Conservation (phyloP, 1,140 invertebrate species). For the Bombus pyrosoma region DNA sequence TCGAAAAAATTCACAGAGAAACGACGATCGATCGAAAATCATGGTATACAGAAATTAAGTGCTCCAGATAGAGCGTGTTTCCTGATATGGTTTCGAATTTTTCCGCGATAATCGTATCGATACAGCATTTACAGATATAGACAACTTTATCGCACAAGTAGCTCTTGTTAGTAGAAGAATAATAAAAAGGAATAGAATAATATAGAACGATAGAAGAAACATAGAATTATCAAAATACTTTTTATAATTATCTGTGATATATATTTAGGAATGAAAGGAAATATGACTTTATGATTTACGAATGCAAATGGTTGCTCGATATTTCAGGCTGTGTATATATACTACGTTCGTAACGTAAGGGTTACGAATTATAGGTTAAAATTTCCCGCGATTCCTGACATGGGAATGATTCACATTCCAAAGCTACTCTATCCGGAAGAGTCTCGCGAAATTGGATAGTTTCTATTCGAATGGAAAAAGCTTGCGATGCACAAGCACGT, state of each 20-base stretch:
- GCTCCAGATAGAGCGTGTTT: neutral
- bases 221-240: no score
- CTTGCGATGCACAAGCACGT: slow-evolving; percentile 18
- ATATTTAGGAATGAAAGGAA: neutral
- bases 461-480: neutral
- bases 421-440: neutral
- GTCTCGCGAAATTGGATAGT: neutral
- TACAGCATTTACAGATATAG: neutral
- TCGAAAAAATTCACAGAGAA: neutral
- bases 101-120: neutral
- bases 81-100: neutral
- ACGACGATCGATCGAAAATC: neutral
- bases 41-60: neutral
- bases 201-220: no score
- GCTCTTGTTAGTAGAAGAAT: no score
- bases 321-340: no score
- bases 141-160: no score
- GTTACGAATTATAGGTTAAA: neutral
- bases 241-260: no score
- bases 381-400: neutral
- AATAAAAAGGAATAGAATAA: no score
- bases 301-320: neutral
- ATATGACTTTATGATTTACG: neutral
- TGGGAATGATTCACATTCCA: neutral
- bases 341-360: no score